Percentiles rank a stretch among this genome's conserved stretches.
Conservation (phyloP, 2,797 vertebrate species). For the Cossypha niveicapilla region DNA sequence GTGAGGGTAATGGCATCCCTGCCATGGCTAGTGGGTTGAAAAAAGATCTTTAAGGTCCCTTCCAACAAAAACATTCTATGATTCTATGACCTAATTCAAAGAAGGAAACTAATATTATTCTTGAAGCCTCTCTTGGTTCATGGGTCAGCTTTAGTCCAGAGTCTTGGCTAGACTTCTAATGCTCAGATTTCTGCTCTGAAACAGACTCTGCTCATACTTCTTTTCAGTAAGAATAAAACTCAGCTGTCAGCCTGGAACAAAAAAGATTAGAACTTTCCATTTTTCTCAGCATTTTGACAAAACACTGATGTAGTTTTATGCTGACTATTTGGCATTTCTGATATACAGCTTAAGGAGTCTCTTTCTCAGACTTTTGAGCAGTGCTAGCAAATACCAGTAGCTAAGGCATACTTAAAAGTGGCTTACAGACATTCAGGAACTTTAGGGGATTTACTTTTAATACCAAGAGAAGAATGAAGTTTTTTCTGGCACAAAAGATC, state of each 20-base stretch:
- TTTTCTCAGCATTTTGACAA: constrained; percentile 10
- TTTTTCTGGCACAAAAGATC: not conserved
- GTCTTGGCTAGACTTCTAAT: not conserved
- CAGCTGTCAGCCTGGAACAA: not conserved
- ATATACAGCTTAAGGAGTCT: not conserved
- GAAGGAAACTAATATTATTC: not conserved
- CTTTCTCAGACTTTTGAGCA: not conserved
- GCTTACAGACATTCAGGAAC: not conserved
- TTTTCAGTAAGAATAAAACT: not conserved
- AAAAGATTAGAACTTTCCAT: constrained; percentile 2
- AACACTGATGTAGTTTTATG: not conserved
- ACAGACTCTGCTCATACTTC: not conserved
- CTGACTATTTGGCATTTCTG: not conserved
- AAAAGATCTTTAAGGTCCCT: not conserved
- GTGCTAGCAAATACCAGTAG: not conserved
- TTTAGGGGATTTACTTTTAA: not conserved
- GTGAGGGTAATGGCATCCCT: not conserved
- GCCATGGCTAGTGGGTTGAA: not conserved
- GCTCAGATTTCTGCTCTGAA: not conserved
- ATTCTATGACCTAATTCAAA: not conserved
- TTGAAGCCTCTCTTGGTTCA: not conserved
- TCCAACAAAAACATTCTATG: not conserved
- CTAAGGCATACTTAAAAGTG: not conserved
- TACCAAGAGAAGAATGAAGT: not conserved
- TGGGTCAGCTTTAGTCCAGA: not conserved